Evolutionary conservation across 2,113 vertebrate species (phyloP).

Genomic region (Callipepla californica): DNA sequence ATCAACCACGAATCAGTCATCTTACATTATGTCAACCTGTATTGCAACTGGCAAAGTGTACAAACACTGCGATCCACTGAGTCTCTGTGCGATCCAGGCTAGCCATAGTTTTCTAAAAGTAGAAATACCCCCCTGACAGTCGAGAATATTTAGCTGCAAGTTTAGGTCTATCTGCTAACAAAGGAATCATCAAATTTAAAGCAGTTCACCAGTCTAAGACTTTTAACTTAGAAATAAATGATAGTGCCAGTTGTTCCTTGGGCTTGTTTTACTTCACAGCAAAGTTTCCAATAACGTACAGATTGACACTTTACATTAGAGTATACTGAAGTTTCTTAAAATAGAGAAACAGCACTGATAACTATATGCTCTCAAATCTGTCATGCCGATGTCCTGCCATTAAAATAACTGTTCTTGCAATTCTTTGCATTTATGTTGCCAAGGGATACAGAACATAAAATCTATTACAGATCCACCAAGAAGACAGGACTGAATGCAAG

Average conservation of each 20-base stretch:
- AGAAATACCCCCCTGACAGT: not conserved
- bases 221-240: not conserved
- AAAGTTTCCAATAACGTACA: not conserved
- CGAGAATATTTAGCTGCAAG: not conserved
- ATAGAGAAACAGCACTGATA: not conserved
- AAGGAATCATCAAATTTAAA: not conserved
- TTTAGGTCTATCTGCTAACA: not conserved
- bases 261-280: not conserved
- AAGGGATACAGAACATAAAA: constrained; percentile 22
- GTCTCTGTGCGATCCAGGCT: not conserved
- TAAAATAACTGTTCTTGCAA: not conserved
- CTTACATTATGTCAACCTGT: too few relatives aligned
- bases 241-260: not conserved
- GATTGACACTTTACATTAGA: not conserved
- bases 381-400: not conserved
- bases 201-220: not conserved
- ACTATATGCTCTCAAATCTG: constrained; percentile 5
- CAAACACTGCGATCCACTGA: too few relatives aligned
- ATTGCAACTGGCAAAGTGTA: too few relatives aligned
- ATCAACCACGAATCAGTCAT: too few relatives aligned
- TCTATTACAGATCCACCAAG: not conserved
- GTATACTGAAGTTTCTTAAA: not conserved
- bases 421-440: not conserved
- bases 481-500: not conserved
- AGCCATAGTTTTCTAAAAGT: not conserved